A percentile compares a stretch with the other conserved stretches of the same genome.
phyloP scores from a whole-genome alignment of 1,140 invertebrate species.

The Trichoplusia ni region DNA sequence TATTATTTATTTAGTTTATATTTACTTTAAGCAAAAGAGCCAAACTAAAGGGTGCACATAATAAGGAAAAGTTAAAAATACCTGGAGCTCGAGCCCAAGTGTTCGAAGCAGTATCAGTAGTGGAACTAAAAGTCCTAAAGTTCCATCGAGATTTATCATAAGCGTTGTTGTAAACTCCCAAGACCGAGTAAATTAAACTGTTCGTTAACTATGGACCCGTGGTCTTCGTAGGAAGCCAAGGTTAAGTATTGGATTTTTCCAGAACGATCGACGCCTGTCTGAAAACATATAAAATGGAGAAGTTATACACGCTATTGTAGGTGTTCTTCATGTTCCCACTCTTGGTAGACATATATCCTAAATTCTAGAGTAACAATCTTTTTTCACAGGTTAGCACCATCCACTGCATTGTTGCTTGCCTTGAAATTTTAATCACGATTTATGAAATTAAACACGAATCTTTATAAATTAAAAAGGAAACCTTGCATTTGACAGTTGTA shows the following conservation, averaged over 20 bases:
- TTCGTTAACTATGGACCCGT: constrained; percentile 83
- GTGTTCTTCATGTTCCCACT: too few relatives aligned
- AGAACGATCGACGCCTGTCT: constrained; percentile 63
- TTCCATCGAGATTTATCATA: constrained; percentile 52
- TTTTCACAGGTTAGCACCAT: too few relatives aligned
- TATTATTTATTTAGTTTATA: background rate
- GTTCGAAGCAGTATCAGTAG: constrained; percentile 72
- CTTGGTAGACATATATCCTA: too few relatives aligned
- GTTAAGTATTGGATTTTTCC: constrained; percentile 85
- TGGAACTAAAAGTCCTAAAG: constrained; percentile 55
- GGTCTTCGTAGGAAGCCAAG: constrained; percentile 84
- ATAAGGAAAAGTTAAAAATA: background rate
- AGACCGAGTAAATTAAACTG: constrained; percentile 35
- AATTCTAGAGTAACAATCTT: too few relatives aligned
- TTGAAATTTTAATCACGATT: background rate
- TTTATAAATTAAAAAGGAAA: too few relatives aligned
- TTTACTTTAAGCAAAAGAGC: background rate
- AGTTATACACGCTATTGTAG: too few relatives aligned
- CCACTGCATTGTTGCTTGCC: too few relatives aligned
- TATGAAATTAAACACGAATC: background rate
- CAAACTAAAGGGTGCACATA: background rate
- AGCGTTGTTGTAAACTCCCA: constrained; percentile 49
- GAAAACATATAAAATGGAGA: background rate
- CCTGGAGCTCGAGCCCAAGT: constrained; percentile 78
- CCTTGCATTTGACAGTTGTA: too few relatives aligned